Evolutionary conservation across 2,113 vertebrate genomes (phyloP).

Genomic region (pig (Sus scrofa)): DNA sequence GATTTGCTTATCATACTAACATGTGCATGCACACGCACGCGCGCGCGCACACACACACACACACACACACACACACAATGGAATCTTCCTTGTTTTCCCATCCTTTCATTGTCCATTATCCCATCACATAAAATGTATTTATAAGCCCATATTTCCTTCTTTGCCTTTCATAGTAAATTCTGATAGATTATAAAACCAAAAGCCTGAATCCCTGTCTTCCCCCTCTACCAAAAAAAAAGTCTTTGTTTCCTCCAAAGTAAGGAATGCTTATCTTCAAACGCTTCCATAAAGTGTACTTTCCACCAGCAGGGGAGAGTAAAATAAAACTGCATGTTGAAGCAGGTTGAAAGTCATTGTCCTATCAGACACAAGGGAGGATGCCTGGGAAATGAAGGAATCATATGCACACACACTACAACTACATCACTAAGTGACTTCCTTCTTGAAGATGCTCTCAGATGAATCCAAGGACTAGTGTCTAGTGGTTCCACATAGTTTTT

Average conservation of each 20-base stretch:
- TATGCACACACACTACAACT: background rate
- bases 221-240: background rate
- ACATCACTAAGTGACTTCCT: background rate
- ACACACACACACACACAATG: background rate
- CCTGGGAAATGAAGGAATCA: background rate
- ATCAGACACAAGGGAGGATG: background rate
- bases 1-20: background rate
- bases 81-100: background rate
- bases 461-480: background rate
- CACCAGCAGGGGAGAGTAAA: background rate
- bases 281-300: background rate
- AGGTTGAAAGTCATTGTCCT: background rate
- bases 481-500: background rate
- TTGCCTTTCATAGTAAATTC: background rate
- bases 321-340: background rate
- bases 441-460: too few species aligned
- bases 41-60: background rate
- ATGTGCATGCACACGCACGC: background rate
- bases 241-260: background rate
- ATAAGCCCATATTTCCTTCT: background rate
- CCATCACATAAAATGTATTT: background rate
- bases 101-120: background rate
- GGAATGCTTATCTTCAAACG: background rate
- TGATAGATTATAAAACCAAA: background rate
- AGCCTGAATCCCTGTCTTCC: background rate